Percentiles rank a stretch among this genome's conserved stretches.
These are phyloP conservation scores for Noctua fimbriata DNA, from an alignment of 2,888 invertebrate species.

Conservation along the genomic window DNA sequence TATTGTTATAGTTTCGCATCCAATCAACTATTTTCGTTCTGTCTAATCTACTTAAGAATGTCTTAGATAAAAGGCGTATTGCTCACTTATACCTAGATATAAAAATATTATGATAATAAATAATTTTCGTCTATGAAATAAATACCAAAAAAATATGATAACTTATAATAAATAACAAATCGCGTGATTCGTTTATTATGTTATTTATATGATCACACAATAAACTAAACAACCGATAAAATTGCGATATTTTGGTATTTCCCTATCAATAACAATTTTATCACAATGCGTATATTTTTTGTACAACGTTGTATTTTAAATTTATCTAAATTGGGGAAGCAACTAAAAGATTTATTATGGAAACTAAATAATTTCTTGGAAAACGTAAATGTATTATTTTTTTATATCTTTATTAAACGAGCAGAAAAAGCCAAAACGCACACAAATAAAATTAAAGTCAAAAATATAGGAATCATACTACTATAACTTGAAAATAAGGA, in stretches of 20 bases:
- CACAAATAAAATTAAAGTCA: neutral
- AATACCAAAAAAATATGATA: slow-evolving; percentile 6
- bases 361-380: slow-evolving; percentile 19
- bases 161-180: slow-evolving; percentile 15
- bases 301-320: slow-evolving; percentile 1
- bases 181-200: slow-evolving; percentile 41
- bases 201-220: slow-evolving; percentile 35
- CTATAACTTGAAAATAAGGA: neutral
- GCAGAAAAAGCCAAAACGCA: slow-evolving; percentile 3
- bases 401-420: slow-evolving; percentile 3
- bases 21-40: neutral
- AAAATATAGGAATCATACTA: neutral
- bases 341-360: slow-evolving; percentile 14
- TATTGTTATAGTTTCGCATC: neutral
- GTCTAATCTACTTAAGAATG: neutral
- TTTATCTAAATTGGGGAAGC: slow-evolving; percentile 47
- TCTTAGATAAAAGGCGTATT: neutral
- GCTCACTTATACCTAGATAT: neutral
- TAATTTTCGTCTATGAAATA: slow-evolving; percentile 1
- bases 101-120: slow-evolving; percentile 13
- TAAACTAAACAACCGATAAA: slow-evolving; percentile 46
- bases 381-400: neutral
- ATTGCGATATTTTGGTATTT: slow-evolving; percentile 29
- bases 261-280: slow-evolving; percentile 21
- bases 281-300: slow-evolving; percentile 18